Conservation (phyloP, 2,797 vertebrate species). For the Graptemys geographica region DNA sequence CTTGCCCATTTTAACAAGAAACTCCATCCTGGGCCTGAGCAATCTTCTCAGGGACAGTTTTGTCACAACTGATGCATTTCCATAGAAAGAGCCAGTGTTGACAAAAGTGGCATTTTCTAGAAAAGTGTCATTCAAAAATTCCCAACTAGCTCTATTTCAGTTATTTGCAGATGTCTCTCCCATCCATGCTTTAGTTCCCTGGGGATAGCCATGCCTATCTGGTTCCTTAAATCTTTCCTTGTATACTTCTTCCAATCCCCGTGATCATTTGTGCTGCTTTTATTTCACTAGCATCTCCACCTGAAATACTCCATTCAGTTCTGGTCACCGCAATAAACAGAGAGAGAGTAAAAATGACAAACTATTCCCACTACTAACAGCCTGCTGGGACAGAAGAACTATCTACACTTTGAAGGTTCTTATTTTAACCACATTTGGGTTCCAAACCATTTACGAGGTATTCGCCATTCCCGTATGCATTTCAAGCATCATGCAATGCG, state of each 20-base stretch:
- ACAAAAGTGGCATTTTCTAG: neutral
- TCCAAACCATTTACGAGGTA: neutral
- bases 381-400: neutral
- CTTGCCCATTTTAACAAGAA: neutral
- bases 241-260: neutral
- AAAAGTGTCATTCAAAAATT: neutral
- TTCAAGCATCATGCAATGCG: neutral
- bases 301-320: neutral
- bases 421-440: neutral
- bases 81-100: neutral
- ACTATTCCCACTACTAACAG: neutral
- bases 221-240: neutral
- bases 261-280: neutral
- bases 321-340: neutral
- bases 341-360: neutral
- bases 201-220: neutral
- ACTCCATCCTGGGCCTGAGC: rapidly evolving
- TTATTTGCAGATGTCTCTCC: neutral
- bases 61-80: neutral
- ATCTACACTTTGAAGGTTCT: neutral
- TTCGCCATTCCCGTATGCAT: neutral
- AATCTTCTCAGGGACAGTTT: neutral
- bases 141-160: neutral
- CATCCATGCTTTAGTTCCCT: neutral
- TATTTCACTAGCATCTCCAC: neutral